Evolutionary conservation across 2,888 invertebrate species (phyloP).

Genomic region (Iselma pallidipennis): DNA sequence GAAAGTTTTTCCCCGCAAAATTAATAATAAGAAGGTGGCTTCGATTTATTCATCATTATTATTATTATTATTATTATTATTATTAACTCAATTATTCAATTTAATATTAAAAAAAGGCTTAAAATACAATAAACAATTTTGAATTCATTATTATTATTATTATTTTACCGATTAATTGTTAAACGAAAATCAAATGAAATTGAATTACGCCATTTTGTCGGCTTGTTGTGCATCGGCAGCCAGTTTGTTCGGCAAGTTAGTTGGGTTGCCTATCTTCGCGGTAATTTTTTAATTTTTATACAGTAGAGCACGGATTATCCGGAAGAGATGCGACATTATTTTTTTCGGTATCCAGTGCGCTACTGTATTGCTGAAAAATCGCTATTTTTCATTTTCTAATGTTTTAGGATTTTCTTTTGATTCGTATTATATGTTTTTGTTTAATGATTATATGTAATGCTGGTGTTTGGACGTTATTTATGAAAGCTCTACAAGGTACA

Average conservation of each 20-base stretch:
- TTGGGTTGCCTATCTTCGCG: slow-evolving; percentile 56
- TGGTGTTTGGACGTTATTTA: slow-evolving; percentile 65
- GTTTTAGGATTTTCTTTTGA: slow-evolving; percentile 43
- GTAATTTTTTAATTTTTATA: slow-evolving; percentile 34
- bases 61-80: too few species aligned
- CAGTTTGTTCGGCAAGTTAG: slow-evolving; percentile 68
- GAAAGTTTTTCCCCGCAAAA: too few species aligned
- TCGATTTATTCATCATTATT: too few species aligned
- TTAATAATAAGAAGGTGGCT: too few species aligned
- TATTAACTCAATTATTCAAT: too few species aligned
- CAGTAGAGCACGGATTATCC: too few species aligned
- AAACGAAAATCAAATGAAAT: background rate
- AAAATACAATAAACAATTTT: too few species aligned
- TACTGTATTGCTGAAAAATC: too few species aligned
- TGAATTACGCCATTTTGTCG: slow-evolving; percentile 60
- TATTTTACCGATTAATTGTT: background rate
- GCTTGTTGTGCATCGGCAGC: slow-evolving; percentile 67
- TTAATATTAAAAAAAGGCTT: too few species aligned
- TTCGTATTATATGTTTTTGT: slow-evolving; percentile 53
- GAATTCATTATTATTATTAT: background rate
- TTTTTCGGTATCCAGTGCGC: too few species aligned
- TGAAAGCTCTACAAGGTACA: slow-evolving; percentile 64
- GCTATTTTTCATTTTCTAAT: slow-evolving; percentile 32
- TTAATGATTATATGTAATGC: slow-evolving; percentile 66
- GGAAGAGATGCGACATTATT: too few species aligned